Percentiles rank a stretch among this genome's conserved stretches.
Conservation (phyloP, 1,140 invertebrate species). For the Teleogryllus occipitalis region DNA sequence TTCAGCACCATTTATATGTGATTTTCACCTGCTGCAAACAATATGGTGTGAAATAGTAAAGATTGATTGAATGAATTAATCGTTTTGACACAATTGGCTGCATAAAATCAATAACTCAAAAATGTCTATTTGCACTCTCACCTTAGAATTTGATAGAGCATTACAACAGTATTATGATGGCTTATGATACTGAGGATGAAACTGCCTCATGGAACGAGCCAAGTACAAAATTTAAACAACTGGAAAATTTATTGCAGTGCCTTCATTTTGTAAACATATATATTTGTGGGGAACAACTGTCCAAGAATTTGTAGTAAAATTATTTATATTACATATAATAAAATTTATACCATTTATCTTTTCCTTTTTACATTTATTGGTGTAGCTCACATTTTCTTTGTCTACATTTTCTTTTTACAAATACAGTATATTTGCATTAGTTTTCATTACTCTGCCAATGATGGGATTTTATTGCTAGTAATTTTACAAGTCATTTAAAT, state of each 20-base stretch:
- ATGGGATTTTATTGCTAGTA: no score
- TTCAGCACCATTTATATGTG: no score
- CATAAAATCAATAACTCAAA: background rate
- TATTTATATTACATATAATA: slow-evolving; percentile 2
- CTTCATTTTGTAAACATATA: background rate
- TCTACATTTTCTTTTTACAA: background rate
- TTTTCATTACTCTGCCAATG: no score
- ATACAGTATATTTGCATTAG: no score
- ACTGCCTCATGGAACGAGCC: background rate
- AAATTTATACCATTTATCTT: background rate
- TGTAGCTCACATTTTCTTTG: background rate
- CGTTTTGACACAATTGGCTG: background rate
- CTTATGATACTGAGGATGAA: background rate
- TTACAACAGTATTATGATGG: background rate
- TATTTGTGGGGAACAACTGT: background rate
- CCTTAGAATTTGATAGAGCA: background rate
- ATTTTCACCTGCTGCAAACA: no score
- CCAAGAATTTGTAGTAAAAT: background rate
- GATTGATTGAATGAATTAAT: background rate
- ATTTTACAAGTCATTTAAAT: no score
- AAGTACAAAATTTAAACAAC: slow-evolving; percentile 1
- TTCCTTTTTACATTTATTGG: background rate
- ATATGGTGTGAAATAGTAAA: no score
- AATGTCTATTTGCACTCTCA: background rate
- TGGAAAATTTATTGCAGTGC: background rate